A percentile compares a stretch with the other conserved stretches of the same genome.
These are phyloP conservation scores for Aphelenchoides avenae DNA, from an alignment of 1,140 invertebrate species.

Conservation along the genomic window DNA sequence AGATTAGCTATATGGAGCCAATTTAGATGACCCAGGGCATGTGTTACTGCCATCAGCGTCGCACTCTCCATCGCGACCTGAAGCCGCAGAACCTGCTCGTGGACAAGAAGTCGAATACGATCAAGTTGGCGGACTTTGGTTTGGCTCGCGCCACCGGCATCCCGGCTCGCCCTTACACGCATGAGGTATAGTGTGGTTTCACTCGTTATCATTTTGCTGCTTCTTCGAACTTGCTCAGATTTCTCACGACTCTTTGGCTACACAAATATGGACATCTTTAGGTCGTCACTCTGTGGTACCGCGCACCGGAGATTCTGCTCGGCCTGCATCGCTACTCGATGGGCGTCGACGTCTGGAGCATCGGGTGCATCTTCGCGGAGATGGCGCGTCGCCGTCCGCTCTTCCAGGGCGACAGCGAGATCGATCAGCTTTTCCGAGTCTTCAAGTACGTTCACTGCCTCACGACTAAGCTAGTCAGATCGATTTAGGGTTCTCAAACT, in stretches of 20 bases:
- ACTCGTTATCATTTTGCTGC: constrained; percentile 4
- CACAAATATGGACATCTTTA: constrained; percentile 10
- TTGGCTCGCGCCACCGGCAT: constrained; percentile 90
- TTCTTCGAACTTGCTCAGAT: too few relatives aligned
- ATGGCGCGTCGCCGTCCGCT: constrained; percentile 83
- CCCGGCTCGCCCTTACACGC: constrained; percentile 85
- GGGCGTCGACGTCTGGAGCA: constrained; percentile 75
- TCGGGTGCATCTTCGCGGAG: constrained; percentile 93
- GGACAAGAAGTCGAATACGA: constrained; percentile 77
- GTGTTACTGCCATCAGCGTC: constrained; percentile 86
- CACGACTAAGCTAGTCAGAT: not conserved
- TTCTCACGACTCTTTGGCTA: too few relatives aligned
- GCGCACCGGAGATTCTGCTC: constrained; percentile 92
- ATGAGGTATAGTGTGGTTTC: constrained; percentile 68
- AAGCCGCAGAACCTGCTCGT: constrained; percentile 95
- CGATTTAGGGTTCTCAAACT: constrained; percentile 70
- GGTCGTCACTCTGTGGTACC: constrained; percentile 94
- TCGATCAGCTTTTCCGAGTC: constrained; percentile 87
- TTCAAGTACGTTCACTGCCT: constrained; percentile 67
- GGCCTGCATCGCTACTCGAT: constrained; percentile 83
- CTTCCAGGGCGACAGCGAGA: constrained; percentile 92
- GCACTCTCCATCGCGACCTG: constrained; percentile 90
- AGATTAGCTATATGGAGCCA: too few relatives aligned
- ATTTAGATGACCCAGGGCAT: constrained; percentile 85
- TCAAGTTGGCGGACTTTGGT: constrained; percentile 96